Evolutionary conservation across 2,797 vertebrate species (phyloP), one percentile per base, ranked within the genome.

Genomic region (Acanthornis magna): DNA sequence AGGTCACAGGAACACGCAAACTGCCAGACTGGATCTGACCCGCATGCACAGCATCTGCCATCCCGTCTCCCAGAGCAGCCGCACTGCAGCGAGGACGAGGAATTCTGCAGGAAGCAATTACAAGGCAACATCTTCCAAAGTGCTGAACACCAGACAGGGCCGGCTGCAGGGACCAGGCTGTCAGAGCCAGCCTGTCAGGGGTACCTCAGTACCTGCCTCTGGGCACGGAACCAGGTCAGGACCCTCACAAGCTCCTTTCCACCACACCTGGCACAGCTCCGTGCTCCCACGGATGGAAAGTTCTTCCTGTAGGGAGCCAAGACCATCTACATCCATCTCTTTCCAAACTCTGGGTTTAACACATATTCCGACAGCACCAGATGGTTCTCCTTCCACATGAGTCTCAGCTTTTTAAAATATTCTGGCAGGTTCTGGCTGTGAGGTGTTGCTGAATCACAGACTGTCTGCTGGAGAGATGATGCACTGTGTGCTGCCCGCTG

Each of bases 21-120:
- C 79, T 45, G 88, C 89, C 90, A 91, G 95, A 68, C 85, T 16
- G 81, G 81, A 25, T 50, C 63, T 2, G 36, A 66, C 76, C 89
- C 68, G 17, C 71, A 6, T 1, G 62, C 91, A 4, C 88, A 25
- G 72, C 84, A 54, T 50, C 84, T 72, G 87, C 38, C 16, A 42
- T 3, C 84, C 66, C 2, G 20, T 13, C 89, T 67, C 85, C 85
- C 16, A 1, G 75, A 80, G 76, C 83, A 36, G 77, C 74, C 20
- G 8, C 72, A 5, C 57, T 53, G 76, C 94, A 89, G 82, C 3
- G 0, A 14, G 16, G 6, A 18, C 0, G 0, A 22, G 82, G 57
- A 20, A 22, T 34, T 34, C 70, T 63, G 83, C 83, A 43, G 65
- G 27, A 42, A 45, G 82, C 79, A 26, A 15, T 48, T 27, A 29